Base-by-base conservation (phyloP, 1,140 invertebrate genomes). In the Tribolium madens region DNA sequence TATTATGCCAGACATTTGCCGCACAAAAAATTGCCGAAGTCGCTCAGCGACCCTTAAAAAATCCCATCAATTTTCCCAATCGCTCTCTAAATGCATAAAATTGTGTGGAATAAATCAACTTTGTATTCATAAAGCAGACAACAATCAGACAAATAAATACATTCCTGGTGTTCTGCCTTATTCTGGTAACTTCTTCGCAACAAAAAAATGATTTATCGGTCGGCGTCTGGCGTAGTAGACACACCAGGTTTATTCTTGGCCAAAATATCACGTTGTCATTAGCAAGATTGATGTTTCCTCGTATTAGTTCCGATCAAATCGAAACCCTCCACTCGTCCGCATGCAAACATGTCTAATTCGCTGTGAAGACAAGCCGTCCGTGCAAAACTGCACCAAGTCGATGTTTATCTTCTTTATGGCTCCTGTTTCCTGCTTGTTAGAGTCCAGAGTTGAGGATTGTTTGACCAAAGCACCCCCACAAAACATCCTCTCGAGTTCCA, bases 401-500 rank as follows among this genome's bases (percentile, higher is more conserved):
- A 21, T 21, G 14, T 57, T 57, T 64, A 33, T 33, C 26, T 64
- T 64, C 10, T 64, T 64, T 64, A 33, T 33, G 26, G 57, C n/a
- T 64, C 57, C 21, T 64, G 57, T 64, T 33, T 64, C 26, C 26
- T 64, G n/a, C 26, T 64, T 33, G 57, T 64, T 64, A 17, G 52
- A n/a, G 15, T 18, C 17, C 14, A 64, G 14, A 64, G 26, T 64
- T 26, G 14, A 12, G 26, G 12, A 64, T 64, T 72, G 70, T 72
- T 72, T 72, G 70, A 31, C 70, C 47, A 47, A 33, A 12, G 50
- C 47, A 52, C 46, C 36, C 26, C 36, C 46, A 72, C 70, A 71
- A 47, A 71, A 47, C 46, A 52, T 50, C 46, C 70, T 52, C 70
- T 76, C 52, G 74, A 78, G 75, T 78, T 71, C 31, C 75, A 80